These are phyloP conservation scores for Epinephelus cyanopodus DNA, from an alignment of 2,113 vertebrate species.

Conservation along the genomic window DNA sequence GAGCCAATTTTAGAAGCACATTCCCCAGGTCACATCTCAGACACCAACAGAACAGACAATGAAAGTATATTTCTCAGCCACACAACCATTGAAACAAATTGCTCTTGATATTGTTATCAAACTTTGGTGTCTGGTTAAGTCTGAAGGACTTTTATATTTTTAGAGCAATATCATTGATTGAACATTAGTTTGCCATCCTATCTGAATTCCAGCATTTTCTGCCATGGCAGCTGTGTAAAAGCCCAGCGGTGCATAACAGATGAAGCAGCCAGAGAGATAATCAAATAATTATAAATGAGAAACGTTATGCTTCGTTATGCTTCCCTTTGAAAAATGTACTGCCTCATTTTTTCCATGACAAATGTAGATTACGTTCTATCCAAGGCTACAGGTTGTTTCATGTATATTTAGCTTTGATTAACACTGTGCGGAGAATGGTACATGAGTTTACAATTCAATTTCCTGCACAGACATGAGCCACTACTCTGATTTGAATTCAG, in stretches of 20 bases:
- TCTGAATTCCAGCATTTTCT: conserved; percentile 34
- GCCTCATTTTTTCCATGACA: conserved; percentile 57
- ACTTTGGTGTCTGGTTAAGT: conserved; percentile 10
- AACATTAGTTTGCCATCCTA: conserved; percentile 19
- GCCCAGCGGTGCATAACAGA: conserved; percentile 48
- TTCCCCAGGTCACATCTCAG: conserved; percentile 25
- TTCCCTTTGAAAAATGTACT: conserved; percentile 64
- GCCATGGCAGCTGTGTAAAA: conserved; percentile 26
- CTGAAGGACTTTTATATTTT: conserved; percentile 41
- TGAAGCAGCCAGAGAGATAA: conserved; percentile 65
- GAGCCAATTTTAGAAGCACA: conserved; percentile 37
- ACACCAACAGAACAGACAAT: conserved; percentile 21
- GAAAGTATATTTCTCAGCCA: conserved; percentile 8
- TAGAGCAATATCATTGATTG: conserved; percentile 44
- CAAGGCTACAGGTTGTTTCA: conserved; percentile 63
- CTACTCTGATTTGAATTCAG: conserved; percentile 15
- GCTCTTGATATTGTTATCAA: conserved; percentile 26
- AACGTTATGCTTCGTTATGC: conserved; percentile 67
- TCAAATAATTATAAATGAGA: conserved; percentile 75
- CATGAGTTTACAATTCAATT: conserved; percentile 53
- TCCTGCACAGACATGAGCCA: conserved; percentile 16
- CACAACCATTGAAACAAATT: conserved; percentile 27
- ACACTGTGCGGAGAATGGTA: neutral
- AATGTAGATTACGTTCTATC: conserved; percentile 66
- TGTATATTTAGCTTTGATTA: conserved; percentile 70